Base-by-base conservation (phyloP, 2,888 invertebrate species). In the Chrysodeixis includens region DNA sequence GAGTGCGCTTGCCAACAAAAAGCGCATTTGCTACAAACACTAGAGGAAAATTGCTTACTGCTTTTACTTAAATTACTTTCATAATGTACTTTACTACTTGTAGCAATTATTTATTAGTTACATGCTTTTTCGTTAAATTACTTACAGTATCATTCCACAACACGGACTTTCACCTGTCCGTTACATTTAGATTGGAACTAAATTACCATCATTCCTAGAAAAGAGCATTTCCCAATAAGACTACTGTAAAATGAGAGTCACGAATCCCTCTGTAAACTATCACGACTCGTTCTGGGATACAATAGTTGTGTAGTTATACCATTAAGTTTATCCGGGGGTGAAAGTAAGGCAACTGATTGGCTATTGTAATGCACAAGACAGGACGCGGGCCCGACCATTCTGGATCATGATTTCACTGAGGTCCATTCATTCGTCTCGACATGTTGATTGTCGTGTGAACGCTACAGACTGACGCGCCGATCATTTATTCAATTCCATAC, bases 381-480 rank as follows among this genome's bases (percentile, higher is more conserved):
- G 90, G 89, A 89, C 86, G 85, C 86, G 79, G 79, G 79, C 81
- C 79, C 83, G 81, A 81, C 82, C 71, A 81, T 86, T 92, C 92
- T 90, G 93, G 93, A 93, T 86, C 90, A 88, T 89, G 89, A 90
- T 91, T 90, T 91, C 90, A 88, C 88, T 87, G 78, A 78, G 82
- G 82, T 80, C 86, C 83, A 87, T 90, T 90, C 89, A 90, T 90
- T 86, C 88, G 82, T 87, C 90, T 90, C 86, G 87, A 87, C 88
- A 86, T 81, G 85, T 86, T 88, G 90, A 93, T 93, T 92, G 90
- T 89, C 92, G 91, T 93, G 93, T 87, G 92, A 93, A 92, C 87
- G 85, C 79, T 78, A 69, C 76, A 62, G 69, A 79, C 79, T 64
- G 81, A 83, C 83, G 73, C 76, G 79, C 79, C 40, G 81, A 84